Evolutionary conservation across 2,113 vertebrate genomes (phyloP).

Genomic region (Glaucidium brasilianum): DNA sequence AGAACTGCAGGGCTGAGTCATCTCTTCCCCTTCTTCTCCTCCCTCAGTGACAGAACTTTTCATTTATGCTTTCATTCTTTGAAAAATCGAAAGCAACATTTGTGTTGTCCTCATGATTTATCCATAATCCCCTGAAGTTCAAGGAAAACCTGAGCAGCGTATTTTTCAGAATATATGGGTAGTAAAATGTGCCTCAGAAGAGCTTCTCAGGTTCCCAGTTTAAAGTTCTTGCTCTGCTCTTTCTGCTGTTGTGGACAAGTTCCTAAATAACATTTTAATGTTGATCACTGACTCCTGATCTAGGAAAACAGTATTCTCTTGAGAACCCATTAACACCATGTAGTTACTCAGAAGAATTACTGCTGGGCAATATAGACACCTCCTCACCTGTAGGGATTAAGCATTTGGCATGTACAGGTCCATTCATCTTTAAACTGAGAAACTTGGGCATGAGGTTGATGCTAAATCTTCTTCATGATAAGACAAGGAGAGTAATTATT

Average conservation of each 20-base stretch:
- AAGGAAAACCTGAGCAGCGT: slow-evolving; percentile 10
- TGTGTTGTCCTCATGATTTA: slow-evolving; percentile 11
- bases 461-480: neutral
- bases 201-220: neutral
- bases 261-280: slow-evolving; percentile 20
- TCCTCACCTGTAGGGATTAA: neutral
- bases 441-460: neutral
- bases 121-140: neutral
- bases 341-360: neutral
- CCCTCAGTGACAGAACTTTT: slow-evolving; percentile 11
- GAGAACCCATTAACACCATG: neutral
- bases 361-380: neutral
- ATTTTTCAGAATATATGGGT: neutral
- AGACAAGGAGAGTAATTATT: neutral
- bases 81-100: slow-evolving; percentile 32
- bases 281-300: neutral
- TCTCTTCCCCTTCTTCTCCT: neutral
- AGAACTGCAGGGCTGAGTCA: slow-evolving; percentile 22
- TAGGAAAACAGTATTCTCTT: slow-evolving; percentile 6
- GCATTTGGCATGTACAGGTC: neutral
- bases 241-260: neutral
- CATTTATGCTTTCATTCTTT: neutral
- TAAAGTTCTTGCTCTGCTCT: neutral
- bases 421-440: neutral
- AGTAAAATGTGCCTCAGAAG: slow-evolving; percentile 14